Conservation (phyloP, 2,113 vertebrate genomes). For the Eonycteris spelaea region DNA sequence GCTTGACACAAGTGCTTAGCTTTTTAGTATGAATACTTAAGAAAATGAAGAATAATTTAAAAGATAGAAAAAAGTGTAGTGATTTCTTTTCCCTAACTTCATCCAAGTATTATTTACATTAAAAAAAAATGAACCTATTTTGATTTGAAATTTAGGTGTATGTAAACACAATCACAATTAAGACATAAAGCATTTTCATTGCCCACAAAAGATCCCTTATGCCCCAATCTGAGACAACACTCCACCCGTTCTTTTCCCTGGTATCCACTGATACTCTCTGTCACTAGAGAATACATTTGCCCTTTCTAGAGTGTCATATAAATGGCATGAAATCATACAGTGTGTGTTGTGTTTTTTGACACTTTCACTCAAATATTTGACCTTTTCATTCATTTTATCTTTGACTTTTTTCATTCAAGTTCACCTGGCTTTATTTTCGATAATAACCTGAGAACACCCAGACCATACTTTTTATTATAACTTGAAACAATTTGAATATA, state of each 20-base stretch:
- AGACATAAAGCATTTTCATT: not conserved
- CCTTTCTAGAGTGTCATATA: not conserved
- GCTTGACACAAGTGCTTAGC: not conserved
- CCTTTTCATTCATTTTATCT: not conserved
- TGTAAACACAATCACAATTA: not conserved
- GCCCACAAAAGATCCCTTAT: not conserved
- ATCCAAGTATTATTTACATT: not conserved
- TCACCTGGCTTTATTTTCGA: not conserved
- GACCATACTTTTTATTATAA: not conserved
- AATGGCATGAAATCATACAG: not conserved
- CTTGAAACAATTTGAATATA: not conserved
- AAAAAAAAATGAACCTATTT: not conserved
- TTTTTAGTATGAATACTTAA: not conserved
- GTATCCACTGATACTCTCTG: not conserved
- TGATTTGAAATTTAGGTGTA: not conserved
- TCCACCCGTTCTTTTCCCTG: fast-evolving
- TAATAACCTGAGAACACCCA: not conserved
- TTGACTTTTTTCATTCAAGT: not conserved
- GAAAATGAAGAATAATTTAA: not conserved
- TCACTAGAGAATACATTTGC: not conserved
- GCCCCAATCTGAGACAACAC: not conserved
- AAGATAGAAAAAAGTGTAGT: not conserved
- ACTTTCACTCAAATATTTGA: not conserved
- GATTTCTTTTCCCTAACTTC: not conserved
- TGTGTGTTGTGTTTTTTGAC: not conserved